These are phyloP conservation scores for Drosophila truncata DNA, from an alignment of 1,140 invertebrate genomes.

Conservation along the genomic window DNA sequence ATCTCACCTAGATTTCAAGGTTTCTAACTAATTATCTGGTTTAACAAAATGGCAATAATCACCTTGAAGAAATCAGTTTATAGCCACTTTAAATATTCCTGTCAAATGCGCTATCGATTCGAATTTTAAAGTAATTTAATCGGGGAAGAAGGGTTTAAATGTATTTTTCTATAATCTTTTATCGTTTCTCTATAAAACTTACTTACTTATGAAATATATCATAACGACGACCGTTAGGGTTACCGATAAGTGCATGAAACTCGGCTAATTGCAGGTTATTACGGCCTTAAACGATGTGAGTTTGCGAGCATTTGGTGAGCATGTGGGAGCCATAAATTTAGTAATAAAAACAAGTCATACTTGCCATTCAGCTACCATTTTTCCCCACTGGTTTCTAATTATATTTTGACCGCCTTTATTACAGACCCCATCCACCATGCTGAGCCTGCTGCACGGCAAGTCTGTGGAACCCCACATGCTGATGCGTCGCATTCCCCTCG, in stretches of 20 bases:
- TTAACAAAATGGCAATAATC: slow-evolving; percentile 18
- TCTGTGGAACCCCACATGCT: slow-evolving; percentile 91
- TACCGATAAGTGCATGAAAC: background rate
- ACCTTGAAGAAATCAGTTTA: slow-evolving; percentile 8
- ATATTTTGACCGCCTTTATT: background rate
- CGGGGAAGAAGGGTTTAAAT: background rate
- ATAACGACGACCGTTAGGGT: background rate
- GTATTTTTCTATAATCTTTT: too few species aligned
- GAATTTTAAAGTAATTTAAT: background rate
- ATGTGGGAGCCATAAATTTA: background rate
- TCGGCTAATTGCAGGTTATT: background rate
- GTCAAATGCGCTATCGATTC: background rate
- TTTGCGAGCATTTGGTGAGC: background rate
- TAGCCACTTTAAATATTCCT: slow-evolving; percentile 16
- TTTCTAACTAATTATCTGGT: slow-evolving; percentile 14
- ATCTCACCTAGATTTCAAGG: slow-evolving; percentile 11
- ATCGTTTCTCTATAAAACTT: too few species aligned
- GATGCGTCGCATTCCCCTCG: slow-evolving; percentile 92
- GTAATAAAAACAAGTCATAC: slow-evolving; percentile 1
- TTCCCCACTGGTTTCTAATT: background rate
- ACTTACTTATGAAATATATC: too few species aligned
- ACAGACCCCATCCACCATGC: slow-evolving; percentile 91
- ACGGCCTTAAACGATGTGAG: background rate
- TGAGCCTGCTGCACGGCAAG: slow-evolving; percentile 93
- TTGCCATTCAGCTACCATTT: background rate